Evolutionary conservation across 2,797 vertebrate genomes (phyloP), one percentile per base, ranked within the genome.

Genomic region (Myotis daubentonii): DNA sequence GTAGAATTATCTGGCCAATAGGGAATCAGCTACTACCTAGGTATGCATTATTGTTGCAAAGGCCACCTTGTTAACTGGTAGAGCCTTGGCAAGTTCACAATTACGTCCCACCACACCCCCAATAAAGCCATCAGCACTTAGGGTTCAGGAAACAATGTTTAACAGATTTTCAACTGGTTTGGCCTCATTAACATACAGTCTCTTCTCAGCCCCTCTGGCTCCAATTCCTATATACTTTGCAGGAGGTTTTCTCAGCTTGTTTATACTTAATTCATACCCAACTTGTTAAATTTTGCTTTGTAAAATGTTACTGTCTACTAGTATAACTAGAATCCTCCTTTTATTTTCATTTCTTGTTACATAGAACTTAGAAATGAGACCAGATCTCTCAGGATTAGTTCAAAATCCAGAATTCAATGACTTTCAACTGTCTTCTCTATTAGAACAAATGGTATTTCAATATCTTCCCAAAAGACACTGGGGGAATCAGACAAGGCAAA

Each of bases 341-440:
- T 93, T 93, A 75, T 91, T 94, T 95, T 89, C 71, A 28, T 94
- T 94, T 90, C 57, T 91, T 95, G 57, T 87, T 90, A 89, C 49
- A 74, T 85, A 87, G 25, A 30, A 78, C n/a, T 90, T 90, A 92
- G 88, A 96, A 96, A 19, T 79, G 62, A 83, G 36, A 92, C 41
- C 55, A 88, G 25, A 94, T 75, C 76, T 79, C 19, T 93, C 81
- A 93, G 60, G 62, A 88, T 83, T 91, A 68, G 62, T 86, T 94
- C 89, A 94, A 95, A 96, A 89, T 87, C 70, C 66, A 91, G 57
- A 92, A 79, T 28, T 90, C 23, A 53, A 15, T 44, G 25, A 88
- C 57, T 94, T 96, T 89, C 74, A 93, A 44, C 23, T 85, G 20
- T 89, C 60, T 93, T 90, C 57, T 90, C 78, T 87, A 60, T 88